Conservation (phyloP, 2,113 vertebrate genomes). For the Tylochromis polylepis region DNA sequence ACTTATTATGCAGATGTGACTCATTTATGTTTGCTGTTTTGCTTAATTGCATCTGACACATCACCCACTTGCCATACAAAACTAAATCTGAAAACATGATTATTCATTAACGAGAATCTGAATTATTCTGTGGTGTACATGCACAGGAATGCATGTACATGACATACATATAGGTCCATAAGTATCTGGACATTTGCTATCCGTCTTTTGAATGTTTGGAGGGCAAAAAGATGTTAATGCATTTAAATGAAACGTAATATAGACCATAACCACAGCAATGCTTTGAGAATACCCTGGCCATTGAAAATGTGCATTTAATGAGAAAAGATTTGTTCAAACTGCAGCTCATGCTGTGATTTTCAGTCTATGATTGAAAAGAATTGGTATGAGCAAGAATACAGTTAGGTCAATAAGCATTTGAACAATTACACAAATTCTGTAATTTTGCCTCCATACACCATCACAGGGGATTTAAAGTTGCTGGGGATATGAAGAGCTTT, state of each 20-base stretch:
- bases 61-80: constrained; percentile 2
- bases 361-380: not conserved
- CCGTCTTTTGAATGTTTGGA: constrained; percentile 7
- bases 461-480: not conserved
- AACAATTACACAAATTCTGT: not conserved
- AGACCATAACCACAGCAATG: constrained; percentile 7
- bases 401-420: not conserved
- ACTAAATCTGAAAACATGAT: constrained; percentile 10
- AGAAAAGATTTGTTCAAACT: not conserved
- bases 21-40: constrained; percentile 32
- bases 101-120: not conserved
- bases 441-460: not conserved
- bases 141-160: not conserved
- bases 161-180: not conserved
- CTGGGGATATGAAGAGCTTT: not conserved
- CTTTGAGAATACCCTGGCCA: not conserved
- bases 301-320: not conserved
- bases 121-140: not conserved
- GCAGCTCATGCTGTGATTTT: not conserved
- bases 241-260: constrained; percentile 10
- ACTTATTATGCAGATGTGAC: not conserved
- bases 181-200: not conserved
- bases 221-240: constrained; percentile 29
- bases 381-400: not conserved
- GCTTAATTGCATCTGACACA: constrained; percentile 18